Evolutionary conservation across 2,797 vertebrate species (phyloP).

Genomic region (Parauchenoglanis punctatus): DNA sequence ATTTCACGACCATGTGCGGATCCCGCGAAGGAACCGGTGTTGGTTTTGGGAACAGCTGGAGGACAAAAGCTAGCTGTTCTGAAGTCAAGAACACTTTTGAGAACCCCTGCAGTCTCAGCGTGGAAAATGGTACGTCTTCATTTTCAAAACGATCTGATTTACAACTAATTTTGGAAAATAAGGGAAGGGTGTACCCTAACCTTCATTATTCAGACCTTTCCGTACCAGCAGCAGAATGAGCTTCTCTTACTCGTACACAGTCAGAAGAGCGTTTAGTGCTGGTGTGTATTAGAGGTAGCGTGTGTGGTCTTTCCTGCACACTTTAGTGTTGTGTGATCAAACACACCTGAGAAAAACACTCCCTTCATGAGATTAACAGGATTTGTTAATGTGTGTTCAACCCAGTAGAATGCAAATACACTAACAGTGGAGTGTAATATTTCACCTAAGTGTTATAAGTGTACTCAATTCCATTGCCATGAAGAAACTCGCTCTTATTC

Average conservation of each 20-base stretch:
- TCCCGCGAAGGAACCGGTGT: conserved; percentile 68
- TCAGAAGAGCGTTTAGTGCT: background rate
- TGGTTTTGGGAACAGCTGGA: conserved; percentile 76
- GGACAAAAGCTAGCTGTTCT: conserved; percentile 64
- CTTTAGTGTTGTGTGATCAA: background rate
- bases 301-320: background rate
- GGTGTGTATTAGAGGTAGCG: background rate
- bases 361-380: background rate
- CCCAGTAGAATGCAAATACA: background rate
- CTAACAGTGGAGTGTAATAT: background rate
- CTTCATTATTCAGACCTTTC: background rate
- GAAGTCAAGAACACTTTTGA: conserved; percentile 66
- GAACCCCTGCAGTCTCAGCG: conserved; percentile 71
- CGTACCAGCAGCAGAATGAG: background rate
- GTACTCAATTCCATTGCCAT: background rate
- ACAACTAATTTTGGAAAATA: background rate
- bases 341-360: background rate
- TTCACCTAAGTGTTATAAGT: background rate
- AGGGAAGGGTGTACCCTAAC: too few relatives aligned
- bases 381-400: background rate
- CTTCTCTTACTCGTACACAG: background rate
- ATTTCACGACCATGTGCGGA: conserved; percentile 70
- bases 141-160: background rate
- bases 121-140: conserved; percentile 67
- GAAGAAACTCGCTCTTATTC: background rate